phyloP scores from a whole-genome alignment of 2,797 vertebrate species.

The Tapirus indicus region DNA sequence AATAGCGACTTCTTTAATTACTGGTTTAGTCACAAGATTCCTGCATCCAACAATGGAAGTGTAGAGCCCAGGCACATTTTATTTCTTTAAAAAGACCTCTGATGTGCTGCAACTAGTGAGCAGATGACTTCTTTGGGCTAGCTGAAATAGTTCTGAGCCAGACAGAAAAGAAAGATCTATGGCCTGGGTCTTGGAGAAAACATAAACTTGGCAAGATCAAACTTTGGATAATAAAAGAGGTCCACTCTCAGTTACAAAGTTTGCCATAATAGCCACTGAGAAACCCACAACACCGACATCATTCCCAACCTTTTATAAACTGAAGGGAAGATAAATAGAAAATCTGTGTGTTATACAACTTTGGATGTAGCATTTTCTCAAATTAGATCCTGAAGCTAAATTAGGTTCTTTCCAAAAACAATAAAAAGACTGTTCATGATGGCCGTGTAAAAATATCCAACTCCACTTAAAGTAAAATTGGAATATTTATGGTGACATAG shows the following conservation, averaged over 20 bases:
- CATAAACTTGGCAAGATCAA: not conserved
- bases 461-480: not conserved
- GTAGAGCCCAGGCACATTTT: not conserved
- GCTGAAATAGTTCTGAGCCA: not conserved
- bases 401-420: not conserved
- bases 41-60: constrained; percentile 15
- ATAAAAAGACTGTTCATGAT: not conserved
- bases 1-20: not conserved
- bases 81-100: constrained; percentile 43
- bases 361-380: constrained; percentile 11
- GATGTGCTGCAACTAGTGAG: not conserved
- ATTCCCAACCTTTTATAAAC: not conserved
- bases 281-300: not conserved
- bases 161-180: not conserved
- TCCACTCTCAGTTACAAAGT: not conserved
- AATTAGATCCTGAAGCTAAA: not conserved
- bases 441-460: not conserved
- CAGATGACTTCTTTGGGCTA: not conserved
- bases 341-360: not conserved
- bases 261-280: not conserved
- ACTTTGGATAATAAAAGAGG: not conserved
- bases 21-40: not conserved
- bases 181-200: not conserved
- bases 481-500: not conserved
- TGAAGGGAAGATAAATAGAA: not conserved